Evolutionary conservation across 1,140 invertebrate species (phyloP).

Genomic region (Drosophila grimshawi): DNA sequence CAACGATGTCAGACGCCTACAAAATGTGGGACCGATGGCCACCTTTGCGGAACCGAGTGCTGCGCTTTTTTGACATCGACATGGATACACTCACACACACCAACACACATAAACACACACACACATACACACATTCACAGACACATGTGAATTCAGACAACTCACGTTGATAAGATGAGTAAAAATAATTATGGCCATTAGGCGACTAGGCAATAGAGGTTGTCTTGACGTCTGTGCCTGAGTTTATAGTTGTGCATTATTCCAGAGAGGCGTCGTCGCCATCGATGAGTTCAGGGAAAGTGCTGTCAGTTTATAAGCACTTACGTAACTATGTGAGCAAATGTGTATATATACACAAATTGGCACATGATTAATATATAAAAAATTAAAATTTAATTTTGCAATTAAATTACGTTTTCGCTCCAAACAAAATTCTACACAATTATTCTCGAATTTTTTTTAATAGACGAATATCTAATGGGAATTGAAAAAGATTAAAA

Average conservation of each 20-base stretch:
- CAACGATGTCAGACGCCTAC: slow-evolving; percentile 68
- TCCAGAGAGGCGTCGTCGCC: slow-evolving; percentile 9
- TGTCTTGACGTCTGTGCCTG: slow-evolving; percentile 11
- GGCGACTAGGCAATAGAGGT: slow-evolving; percentile 57
- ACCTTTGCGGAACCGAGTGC: slow-evolving; percentile 67
- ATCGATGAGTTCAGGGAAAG: slow-evolving; percentile 13
- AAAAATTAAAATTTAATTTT: too few relatives aligned
- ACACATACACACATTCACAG: slow-evolving; percentile 24
- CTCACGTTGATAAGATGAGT: slow-evolving; percentile 68
- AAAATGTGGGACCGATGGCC: slow-evolving; percentile 70
- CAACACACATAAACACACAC: not conserved
- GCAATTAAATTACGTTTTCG: too few relatives aligned
- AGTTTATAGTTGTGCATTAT: slow-evolving; percentile 1
- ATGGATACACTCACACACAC: slow-evolving; percentile 17
- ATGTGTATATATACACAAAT: not conserved
- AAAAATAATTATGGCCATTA: slow-evolving; percentile 81
- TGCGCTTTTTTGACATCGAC: slow-evolving; percentile 55
- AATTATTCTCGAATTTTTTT: too few relatives aligned
- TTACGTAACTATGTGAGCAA: not conserved
- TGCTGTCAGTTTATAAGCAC: not conserved
- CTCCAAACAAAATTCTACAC: too few relatives aligned
- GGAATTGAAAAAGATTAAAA: too few relatives aligned
- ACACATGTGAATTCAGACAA: slow-evolving; percentile 72
- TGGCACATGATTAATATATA: not conserved
- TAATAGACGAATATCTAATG: too few relatives aligned